Conservation (phyloP, 2,888 invertebrate species). For the Notodonta dromedarius region DNA sequence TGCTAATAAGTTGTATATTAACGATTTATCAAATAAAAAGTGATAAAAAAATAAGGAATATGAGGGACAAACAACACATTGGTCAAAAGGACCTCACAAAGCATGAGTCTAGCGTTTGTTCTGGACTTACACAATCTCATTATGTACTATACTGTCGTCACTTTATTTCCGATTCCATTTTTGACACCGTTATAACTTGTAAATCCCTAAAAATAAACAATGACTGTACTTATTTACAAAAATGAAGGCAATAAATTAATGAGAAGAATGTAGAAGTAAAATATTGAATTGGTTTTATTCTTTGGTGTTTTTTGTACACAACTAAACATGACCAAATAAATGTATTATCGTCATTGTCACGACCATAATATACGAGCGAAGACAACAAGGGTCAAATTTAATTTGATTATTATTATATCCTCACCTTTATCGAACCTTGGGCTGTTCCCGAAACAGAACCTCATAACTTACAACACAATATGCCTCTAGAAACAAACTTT, state of each 20-base stretch:
- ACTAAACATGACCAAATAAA: too few species aligned
- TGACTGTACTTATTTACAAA: slow-evolving; percentile 18
- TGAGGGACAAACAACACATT: slow-evolving; percentile 48
- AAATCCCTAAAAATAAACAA: slow-evolving; percentile 80
- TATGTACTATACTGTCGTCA: slow-evolving; percentile 79
- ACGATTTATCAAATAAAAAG: slow-evolving; percentile 10
- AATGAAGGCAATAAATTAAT: slow-evolving; percentile 3
- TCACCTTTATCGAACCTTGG: too few species aligned
- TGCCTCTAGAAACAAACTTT: too few species aligned
- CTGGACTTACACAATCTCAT: slow-evolving; percentile 72
- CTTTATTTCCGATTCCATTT: slow-evolving; percentile 79
- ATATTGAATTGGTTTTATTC: too few species aligned
- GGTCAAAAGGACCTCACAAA: slow-evolving; percentile 45
- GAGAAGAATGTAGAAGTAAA: neutral
- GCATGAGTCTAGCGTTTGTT: slow-evolving; percentile 56
- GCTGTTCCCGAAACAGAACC: too few species aligned
- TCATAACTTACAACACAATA: too few species aligned
- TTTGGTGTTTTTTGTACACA: too few species aligned
- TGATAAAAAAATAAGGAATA: slow-evolving; percentile 31
- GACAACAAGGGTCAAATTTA: too few species aligned
- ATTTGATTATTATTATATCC: too few species aligned
- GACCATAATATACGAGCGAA: too few species aligned
- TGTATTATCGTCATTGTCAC: too few species aligned
- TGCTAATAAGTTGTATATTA: too few species aligned
- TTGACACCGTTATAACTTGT: slow-evolving; percentile 83